Base-by-base conservation (phyloP, 2,113 vertebrate species). In the Gnathonemus echidnorhynchus region DNA sequence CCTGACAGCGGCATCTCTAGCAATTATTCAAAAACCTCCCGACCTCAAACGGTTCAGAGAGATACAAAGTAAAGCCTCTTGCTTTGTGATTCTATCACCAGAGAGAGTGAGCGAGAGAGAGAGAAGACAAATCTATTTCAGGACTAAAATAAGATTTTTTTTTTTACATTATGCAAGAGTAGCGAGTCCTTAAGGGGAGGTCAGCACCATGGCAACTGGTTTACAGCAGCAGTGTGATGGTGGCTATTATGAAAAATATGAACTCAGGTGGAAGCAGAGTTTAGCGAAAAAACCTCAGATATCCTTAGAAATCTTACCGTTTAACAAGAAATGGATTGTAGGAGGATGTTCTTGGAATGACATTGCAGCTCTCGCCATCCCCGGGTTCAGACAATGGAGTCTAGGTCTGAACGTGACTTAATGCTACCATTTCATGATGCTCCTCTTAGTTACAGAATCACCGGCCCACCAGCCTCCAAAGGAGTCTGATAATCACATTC, bases 201-300 rank as follows among this genome's bases (percentile, higher is more conserved):
- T 93, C 94, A 53, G 19, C n/a, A 21, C 86, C 86, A 95, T 95
- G 93, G 95, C 93, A 95, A 95, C 94, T 91, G 93, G 90, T 91
- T 92, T 91, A 92, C 88, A 91, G 91, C 92, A 91, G 92, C 92
- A 92, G 91, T 86, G 93, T 92, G 91, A 93, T 92, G 35, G 7
- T 66, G 56, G 35, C 53, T 62, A 13, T 24, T 62, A 62, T 31
- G 46, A 62, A 50, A n/a, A 87, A 53, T 42, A 85, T 15, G 31
- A 85, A 56, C 83, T 45, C 77, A 62, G 74, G 11, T 48, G 42
- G n/a, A 77, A n/a, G 83, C 7, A 24, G 42, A n/a, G 21, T 24
- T 85, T 85, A 48, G 42, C 2, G 3, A 9, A 46, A 39, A 24
- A 89, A 24, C 21, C 58, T 89, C 91, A 91, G 86, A 62, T 24